Conservation (phyloP, 2,797 vertebrate genomes). For the Myotis daubentonii region DNA sequence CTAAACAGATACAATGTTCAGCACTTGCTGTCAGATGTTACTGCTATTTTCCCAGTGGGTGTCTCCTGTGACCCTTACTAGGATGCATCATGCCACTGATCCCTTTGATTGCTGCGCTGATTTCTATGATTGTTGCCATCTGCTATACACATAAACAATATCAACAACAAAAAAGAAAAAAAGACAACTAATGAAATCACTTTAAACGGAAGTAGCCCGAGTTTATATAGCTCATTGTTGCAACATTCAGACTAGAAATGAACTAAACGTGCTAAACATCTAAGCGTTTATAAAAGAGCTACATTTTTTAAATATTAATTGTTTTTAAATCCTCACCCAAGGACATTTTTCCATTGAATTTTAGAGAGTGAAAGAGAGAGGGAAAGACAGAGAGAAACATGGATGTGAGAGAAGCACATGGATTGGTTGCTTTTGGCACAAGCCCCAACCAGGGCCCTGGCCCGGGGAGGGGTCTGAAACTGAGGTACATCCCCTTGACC, state of each 20-base stretch:
- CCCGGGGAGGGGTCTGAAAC: no score
- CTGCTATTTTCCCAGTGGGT: slow-evolving; percentile 61
- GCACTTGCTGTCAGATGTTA: slow-evolving; percentile 66
- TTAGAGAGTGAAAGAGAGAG: no score
- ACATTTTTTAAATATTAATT: background rate
- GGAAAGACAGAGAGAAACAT: no score
- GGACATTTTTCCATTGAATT: no score
- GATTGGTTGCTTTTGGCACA: no score
- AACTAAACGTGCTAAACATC: slow-evolving; percentile 2
- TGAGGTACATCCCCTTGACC: no score
- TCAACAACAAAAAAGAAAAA: slow-evolving; percentile 53
- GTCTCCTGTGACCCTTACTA: slow-evolving; percentile 57
- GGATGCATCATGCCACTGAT: slow-evolving; percentile 57
- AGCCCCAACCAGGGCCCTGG: no score
- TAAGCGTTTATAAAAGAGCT: slow-evolving; percentile 8
- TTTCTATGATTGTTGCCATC: slow-evolving; percentile 78
- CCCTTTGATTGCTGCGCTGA: slow-evolving; percentile 76
- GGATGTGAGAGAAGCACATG: no score
- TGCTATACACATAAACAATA: slow-evolving; percentile 65
- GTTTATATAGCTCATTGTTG: slow-evolving; percentile 25
- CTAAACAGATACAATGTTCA: slow-evolving; percentile 49
- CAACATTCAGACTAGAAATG: background rate
- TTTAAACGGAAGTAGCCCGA: slow-evolving; percentile 43
- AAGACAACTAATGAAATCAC: slow-evolving; percentile 56
- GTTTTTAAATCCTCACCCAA: no score